Conservation (phyloP, 2,888 invertebrate genomes). For the Ophion obscuratus region DNA sequence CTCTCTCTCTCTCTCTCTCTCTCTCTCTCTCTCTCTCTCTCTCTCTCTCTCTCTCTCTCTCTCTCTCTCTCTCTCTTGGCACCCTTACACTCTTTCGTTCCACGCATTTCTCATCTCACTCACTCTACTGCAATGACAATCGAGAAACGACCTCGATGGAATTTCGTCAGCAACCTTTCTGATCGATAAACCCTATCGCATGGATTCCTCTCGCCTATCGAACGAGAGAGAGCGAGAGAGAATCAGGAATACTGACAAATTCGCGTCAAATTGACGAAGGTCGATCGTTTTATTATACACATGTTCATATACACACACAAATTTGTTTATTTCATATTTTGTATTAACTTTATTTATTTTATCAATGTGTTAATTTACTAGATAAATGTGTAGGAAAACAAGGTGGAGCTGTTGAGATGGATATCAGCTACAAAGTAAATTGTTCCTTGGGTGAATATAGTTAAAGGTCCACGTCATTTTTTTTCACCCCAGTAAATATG, state of each 20-base stretch:
- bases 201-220: slow-evolving; percentile 17
- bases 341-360: no score
- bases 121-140: slow-evolving; percentile 71
- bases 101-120: slow-evolving; percentile 37
- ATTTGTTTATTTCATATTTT: no score
- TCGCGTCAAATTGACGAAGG: slow-evolving; percentile 6
- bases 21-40: neutral
- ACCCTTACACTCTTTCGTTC: slow-evolving; percentile 12
- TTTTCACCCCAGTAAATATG: no score
- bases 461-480: no score
- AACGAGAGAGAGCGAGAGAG: slow-evolving; percentile 10
- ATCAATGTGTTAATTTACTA: neutral
- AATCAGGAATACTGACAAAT: slow-evolving; percentile 3
- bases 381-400: neutral
- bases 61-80: neutral
- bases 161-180: slow-evolving; percentile 77
- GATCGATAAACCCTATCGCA: slow-evolving; percentile 77
- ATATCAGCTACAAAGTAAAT: no score
- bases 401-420: no score
- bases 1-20: slow-evolving; percentile 30
- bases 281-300: neutral
- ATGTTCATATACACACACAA: neutral
- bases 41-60: neutral
- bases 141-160: slow-evolving; percentile 75
- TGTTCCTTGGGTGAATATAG: no score